Conservation (phyloP, 2,888 invertebrate species). For the Elgonia sp. region DNA sequence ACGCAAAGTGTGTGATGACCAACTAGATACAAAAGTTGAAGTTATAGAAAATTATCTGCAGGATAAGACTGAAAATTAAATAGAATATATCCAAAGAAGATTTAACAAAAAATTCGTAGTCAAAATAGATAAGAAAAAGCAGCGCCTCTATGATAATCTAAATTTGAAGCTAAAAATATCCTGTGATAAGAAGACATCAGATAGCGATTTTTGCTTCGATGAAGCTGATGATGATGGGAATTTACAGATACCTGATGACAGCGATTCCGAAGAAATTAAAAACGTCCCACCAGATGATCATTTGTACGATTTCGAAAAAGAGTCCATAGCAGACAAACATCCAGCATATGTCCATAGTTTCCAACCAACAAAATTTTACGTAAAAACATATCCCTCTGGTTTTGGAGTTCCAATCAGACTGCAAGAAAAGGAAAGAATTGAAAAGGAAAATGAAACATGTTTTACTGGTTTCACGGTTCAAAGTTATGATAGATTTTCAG, state of each 20-base stretch:
- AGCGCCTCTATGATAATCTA: constrained; percentile 74
- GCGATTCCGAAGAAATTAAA: constrained; percentile 64
- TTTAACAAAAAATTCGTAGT: constrained; percentile 35
- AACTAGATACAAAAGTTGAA: constrained; percentile 57
- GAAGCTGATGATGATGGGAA: constrained; percentile 71
- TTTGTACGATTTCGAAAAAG: no score
- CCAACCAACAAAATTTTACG: no score
- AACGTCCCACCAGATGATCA: neutral
- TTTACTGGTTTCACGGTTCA: no score
- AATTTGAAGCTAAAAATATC: neutral
- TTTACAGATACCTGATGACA: neutral
- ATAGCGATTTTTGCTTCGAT: constrained; percentile 81
- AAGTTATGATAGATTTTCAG: no score
- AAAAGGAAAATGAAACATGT: no score
- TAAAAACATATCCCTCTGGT: no score
- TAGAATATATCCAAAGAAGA: constrained; percentile 81
- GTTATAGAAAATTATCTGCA: neutral
- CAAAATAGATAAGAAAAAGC: constrained; percentile 72
- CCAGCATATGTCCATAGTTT: no score
- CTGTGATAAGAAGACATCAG: neutral
- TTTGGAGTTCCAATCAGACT: no score
- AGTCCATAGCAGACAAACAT: no score
- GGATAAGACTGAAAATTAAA: constrained; percentile 74
- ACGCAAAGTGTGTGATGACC: neutral
- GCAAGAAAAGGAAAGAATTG: no score